Base-by-base conservation (phyloP, 2,888 invertebrate genomes). In the Ichneumoninae sp. region DNA sequence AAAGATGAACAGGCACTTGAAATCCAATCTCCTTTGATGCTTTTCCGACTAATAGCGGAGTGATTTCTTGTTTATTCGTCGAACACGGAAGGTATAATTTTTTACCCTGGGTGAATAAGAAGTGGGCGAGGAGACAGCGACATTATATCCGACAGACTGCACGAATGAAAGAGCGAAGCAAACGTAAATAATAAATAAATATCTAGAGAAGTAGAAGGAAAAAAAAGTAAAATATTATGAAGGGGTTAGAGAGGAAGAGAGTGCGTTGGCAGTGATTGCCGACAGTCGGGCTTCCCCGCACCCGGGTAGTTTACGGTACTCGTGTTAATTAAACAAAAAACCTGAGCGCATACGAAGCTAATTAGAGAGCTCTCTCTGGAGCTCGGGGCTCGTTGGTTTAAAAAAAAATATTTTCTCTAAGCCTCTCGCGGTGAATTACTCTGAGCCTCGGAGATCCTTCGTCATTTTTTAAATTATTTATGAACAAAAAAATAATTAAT, bases 301-400 rank as follows among this genome's bases (percentile, higher is more conserved):
- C 65, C 22, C 78, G 81, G 83, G 84, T 89, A 86, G 86, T 89
- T 89, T 88, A 89, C 87, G 88, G 83, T 86, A 86, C 87, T 89
- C 89, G 89, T 89, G 90, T 91, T 91, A 91, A 91, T 91, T 91
- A 91, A 91, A 91, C 91, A 91, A 91, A 91, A 91, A 91, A 89
- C 89, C 90, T 57, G 84, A 85, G 86, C 88, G 88, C 89, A 89
- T 87, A 89, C 89, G 88, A 86, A 90, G 89, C 88, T 91, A 91
- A 91, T 91, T 91, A 91, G 89, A 89, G 89, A 91, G 86, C 88
- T 87, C 86, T 74, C 66, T 85, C 83, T 16, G 16, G 8, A 13
- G 81, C 73, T 66, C 79, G 57, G 83, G 81, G 81, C 81, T 86
- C 86, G 85, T 83, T 85, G 85, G 87, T 83, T 88, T 88, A 87